Percentiles rank a stretch among this genome's conserved stretches.
These are phyloP conservation scores for Halesus radiatus DNA, from an alignment of 1,140 invertebrate genomes.

Conservation along the genomic window DNA sequence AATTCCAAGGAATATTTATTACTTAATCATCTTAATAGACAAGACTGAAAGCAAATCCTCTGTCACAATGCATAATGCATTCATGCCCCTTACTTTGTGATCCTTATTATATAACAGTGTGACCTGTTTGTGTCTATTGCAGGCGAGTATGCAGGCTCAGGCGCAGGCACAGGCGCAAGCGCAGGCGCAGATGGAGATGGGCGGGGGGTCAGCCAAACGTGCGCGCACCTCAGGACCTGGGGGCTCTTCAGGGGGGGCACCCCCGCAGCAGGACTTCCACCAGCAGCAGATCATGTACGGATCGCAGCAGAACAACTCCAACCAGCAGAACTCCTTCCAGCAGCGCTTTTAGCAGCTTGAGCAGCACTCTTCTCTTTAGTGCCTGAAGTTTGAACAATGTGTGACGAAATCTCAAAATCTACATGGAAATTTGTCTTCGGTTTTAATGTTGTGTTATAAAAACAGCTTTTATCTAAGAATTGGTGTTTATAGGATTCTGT, in stretches of 20 bases:
- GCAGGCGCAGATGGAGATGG: conserved; percentile 52
- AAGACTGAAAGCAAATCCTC: no score
- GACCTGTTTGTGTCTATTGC: background rate
- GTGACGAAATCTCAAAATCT: no score
- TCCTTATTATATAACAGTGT: no score
- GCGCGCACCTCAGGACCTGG: conserved; percentile 54
- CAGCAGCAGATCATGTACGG: conserved; percentile 75
- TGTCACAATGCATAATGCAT: no score
- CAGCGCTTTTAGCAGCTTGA: conserved; percentile 68
- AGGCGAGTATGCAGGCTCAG: conserved; percentile 53
- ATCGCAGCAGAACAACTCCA: conserved; percentile 61
- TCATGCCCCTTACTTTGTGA: no score
- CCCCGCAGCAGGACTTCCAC: conserved; percentile 64
- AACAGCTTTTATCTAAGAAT: no score
- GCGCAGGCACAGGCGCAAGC: conserved; percentile 38
- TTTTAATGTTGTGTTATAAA: no score
- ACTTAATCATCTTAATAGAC: background rate
- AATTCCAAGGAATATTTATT: background rate
- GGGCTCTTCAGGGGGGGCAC: conserved; percentile 34
- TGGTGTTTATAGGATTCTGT: no score
- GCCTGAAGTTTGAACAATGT: no score
- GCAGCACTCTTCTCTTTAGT: background rate
- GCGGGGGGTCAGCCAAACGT: conserved; percentile 60
- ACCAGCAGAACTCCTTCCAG: conserved; percentile 76
- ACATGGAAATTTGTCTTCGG: no score